Conservation (phyloP, 92 coral and sea anemone genomes). For the Nematostella vectensis region DNA sequence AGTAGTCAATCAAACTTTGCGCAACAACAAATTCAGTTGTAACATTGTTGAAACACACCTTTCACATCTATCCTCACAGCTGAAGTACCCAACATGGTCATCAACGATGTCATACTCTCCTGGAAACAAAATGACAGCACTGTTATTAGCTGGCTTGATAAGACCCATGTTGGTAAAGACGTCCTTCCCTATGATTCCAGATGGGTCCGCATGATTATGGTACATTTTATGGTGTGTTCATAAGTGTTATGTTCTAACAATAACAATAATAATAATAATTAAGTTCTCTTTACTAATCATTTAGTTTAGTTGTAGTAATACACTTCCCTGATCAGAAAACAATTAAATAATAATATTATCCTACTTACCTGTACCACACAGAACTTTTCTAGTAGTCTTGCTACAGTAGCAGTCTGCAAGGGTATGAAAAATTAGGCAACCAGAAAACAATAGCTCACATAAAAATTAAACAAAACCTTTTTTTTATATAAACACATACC, state of each 20-base stretch:
- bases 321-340: too few species aligned
- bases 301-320: too few species aligned
- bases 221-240: too few species aligned
- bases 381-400: slow-evolving; percentile 46
- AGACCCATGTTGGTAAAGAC: too few species aligned
- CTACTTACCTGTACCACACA: slow-evolving; percentile 89
- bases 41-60: slow-evolving; percentile 4
- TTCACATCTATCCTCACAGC: slow-evolving; percentile 60
- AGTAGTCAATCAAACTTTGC: too few species aligned
- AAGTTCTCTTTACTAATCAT: too few species aligned
- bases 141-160: too few species aligned
- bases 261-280: too few species aligned
- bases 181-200: too few species aligned
- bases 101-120: slow-evolving; percentile 34
- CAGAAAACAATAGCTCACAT: not conserved
- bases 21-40: not conserved
- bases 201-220: too few species aligned
- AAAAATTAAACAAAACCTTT: not conserved
- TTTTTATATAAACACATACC: slow-evolving; percentile 24
- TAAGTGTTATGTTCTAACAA: too few species aligned
- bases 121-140: slow-evolving; percentile 3
- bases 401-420: slow-evolving; percentile 85
- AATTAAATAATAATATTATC: too few species aligned
- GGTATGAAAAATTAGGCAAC: not conserved
- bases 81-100: slow-evolving; percentile 62